phyloP scores from a whole-genome alignment of 2,113 vertebrate species.

The Aplodontia rufa region DNA sequence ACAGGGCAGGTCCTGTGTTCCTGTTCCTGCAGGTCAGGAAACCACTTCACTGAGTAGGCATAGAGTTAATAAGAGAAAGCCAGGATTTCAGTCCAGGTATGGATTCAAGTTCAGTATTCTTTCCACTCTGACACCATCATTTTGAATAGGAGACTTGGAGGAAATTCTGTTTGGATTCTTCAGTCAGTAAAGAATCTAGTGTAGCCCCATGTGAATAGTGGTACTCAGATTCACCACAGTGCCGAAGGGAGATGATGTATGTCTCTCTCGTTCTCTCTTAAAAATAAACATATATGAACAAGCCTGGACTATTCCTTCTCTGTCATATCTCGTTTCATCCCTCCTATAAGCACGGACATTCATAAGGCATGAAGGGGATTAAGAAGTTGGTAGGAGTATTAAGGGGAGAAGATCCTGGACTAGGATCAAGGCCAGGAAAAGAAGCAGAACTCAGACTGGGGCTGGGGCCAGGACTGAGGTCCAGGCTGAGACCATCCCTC shows the following conservation, averaged over 20 bases:
- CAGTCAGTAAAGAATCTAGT: not conserved
- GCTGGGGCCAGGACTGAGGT: slow-evolving; percentile 19
- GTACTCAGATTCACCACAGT: not conserved
- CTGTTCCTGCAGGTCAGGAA: not conserved
- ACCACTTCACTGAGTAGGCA: not conserved
- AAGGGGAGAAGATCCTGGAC: slow-evolving; percentile 39
- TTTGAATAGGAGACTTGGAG: not conserved
- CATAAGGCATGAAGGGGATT: not conserved
- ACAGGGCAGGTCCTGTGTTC: not conserved
- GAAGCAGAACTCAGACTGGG: slow-evolving; percentile 47
- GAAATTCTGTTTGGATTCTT: not conserved
- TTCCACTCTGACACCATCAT: not conserved
- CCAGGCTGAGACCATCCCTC: not conserved
- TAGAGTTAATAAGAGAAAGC: not conserved
- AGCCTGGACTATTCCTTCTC: not conserved
- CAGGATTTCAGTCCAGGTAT: not conserved
- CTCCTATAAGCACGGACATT: not conserved
- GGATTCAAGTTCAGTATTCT: not conserved
- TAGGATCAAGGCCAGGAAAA: slow-evolving; percentile 54
- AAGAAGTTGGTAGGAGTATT: slow-evolving; percentile 50
- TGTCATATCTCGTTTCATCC: not conserved
- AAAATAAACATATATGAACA: not conserved
- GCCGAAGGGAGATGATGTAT: not conserved
- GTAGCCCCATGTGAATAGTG: not conserved
- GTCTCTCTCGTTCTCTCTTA: not conserved